phyloP scores from a whole-genome alignment of 1,140 invertebrate genomes.

The Semibalanus balanoides region DNA sequence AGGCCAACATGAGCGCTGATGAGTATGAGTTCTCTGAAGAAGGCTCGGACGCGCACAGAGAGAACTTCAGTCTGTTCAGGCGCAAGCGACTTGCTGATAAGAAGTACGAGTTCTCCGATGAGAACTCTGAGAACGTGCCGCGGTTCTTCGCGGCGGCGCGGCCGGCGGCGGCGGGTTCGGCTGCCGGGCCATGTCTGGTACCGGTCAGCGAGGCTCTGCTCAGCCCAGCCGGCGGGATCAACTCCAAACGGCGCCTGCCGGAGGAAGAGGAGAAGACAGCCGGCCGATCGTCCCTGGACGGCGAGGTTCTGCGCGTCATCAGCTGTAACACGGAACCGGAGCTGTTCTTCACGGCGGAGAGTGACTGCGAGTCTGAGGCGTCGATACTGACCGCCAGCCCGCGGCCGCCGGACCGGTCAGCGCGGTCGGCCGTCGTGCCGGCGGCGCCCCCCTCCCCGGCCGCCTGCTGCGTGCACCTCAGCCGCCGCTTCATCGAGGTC shows the following conservation, averaged over 20 bases:
- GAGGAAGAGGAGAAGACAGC: background rate
- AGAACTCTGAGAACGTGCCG: constrained; percentile 45
- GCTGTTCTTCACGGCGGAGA: background rate
- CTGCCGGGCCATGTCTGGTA: background rate
- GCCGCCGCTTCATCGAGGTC: constrained; percentile 36
- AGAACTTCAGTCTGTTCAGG: constrained; percentile 42
- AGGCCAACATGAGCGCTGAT: constrained; percentile 38
- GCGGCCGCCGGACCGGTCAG: background rate
- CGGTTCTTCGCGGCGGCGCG: background rate
- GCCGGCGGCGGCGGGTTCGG: background rate
- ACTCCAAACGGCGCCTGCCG: background rate
- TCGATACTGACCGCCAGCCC: background rate
- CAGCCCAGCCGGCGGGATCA: background rate
- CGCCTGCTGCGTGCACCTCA: constrained; percentile 16
- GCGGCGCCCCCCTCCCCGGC: background rate
- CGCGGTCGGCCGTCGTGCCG: background rate
- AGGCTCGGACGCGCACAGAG: constrained; percentile 39
- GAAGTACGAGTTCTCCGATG: constrained; percentile 79
- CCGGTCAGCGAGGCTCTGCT: background rate
- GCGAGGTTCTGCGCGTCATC: background rate
- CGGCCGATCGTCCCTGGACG: background rate
- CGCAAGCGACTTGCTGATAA: constrained; percentile 62
- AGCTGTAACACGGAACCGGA: background rate
- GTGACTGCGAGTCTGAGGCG: background rate
- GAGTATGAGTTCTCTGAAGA: constrained; percentile 74